Evolutionary conservation across 2,797 vertebrate species (phyloP).

Genomic region (Salmo trutta): DNA sequence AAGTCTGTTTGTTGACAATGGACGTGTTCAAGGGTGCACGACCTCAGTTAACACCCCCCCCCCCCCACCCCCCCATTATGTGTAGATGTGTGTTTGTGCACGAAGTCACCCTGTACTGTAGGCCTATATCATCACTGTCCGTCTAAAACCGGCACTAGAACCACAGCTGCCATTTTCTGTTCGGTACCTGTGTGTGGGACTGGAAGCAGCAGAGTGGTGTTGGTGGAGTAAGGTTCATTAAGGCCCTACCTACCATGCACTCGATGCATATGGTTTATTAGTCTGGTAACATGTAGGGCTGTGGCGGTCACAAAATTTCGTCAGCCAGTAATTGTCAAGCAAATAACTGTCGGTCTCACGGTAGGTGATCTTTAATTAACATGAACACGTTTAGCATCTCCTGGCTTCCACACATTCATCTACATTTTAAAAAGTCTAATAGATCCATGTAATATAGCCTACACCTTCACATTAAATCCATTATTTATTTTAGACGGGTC

Average conservation of each 20-base stretch:
- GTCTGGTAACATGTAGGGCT: conserved; percentile 12
- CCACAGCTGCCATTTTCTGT: neutral
- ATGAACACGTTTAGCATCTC: too few species aligned
- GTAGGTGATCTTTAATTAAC: too few species aligned
- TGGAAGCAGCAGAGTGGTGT: neutral
- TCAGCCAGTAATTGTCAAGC: too few species aligned
- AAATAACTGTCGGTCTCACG: too few species aligned
- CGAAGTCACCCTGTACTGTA: neutral
- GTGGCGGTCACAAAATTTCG: too few species aligned
- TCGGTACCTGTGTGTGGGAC: neutral
- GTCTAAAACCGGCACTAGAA: neutral
- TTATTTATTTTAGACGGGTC: too few species aligned
- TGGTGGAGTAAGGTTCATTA: conserved; percentile 11
- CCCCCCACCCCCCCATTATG: too few species aligned
- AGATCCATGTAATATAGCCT: too few species aligned
- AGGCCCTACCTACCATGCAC: neutral
- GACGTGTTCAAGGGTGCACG: neutral
- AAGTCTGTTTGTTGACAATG: neutral
- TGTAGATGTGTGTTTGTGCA: neutral
- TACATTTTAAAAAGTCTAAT: too few species aligned
- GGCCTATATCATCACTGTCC: neutral
- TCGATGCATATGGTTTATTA: conserved; percentile 22
- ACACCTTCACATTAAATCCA: too few species aligned
- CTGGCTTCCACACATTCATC: too few species aligned
- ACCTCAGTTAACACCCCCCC: neutral